phyloP scores from a whole-genome alignment of 1,140 invertebrate genomes.

The Bombus huntii region DNA sequence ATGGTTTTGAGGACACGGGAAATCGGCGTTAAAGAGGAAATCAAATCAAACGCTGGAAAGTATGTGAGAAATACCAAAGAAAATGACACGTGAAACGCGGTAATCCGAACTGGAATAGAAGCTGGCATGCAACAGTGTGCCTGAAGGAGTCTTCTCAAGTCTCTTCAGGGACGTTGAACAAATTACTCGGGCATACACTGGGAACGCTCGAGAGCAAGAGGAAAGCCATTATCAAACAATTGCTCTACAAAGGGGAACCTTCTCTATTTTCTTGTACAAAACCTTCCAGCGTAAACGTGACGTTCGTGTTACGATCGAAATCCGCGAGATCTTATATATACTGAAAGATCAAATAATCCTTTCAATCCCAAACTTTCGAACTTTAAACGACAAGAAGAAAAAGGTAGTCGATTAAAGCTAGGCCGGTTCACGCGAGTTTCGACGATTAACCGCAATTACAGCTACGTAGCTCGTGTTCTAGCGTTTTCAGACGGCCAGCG shows the following conservation, averaged over 20 bases:
- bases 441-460: not conserved
- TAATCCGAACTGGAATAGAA: slow-evolving; percentile 4
- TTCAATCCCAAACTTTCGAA: not conserved
- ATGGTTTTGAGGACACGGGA: too few species aligned
- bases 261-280: too few species aligned
- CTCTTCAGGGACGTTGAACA: not conserved
- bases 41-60: not conserved
- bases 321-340: slow-evolving; percentile 20
- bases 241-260: not conserved
- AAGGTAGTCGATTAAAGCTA: not conserved
- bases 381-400: not conserved
- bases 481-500: not conserved
- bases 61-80: not conserved
- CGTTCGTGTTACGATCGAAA: slow-evolving; percentile 30
- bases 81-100: not conserved
- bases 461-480: not conserved
- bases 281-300: not conserved
- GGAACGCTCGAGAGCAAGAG: not conserved
- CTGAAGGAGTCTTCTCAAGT: not conserved
- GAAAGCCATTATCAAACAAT: slow-evolving; percentile 24
- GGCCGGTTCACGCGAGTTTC: not conserved
- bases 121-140: not conserved
- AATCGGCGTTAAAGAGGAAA: not conserved
- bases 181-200: not conserved
- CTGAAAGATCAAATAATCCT: slow-evolving; percentile 7